These are phyloP conservation scores for Keiferia lycopersicella DNA, from an alignment of 2,888 invertebrate genomes.

Conservation along the genomic window DNA sequence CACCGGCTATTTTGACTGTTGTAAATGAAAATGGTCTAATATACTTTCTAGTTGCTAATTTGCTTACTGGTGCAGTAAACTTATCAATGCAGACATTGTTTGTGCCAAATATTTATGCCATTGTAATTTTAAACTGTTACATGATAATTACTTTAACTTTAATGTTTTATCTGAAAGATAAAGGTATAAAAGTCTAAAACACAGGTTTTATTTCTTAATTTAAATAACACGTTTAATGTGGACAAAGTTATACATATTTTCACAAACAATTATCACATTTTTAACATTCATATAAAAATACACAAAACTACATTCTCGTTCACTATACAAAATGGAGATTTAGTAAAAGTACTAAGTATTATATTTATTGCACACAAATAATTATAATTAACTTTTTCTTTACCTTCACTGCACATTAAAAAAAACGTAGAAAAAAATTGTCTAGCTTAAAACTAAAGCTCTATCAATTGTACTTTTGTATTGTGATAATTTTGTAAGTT, in stretches of 20 bases:
- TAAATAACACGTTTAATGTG: conserved; percentile 17
- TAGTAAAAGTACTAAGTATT: background rate
- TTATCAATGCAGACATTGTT: conserved; percentile 84
- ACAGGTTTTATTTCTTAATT: conserved; percentile 1
- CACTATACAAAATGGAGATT: background rate
- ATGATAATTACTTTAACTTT: conserved; percentile 66
- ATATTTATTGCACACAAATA: background rate
- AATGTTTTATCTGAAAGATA: conserved; percentile 62
- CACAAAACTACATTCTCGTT: conserved; percentile 1
- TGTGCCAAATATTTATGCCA: conserved; percentile 58
- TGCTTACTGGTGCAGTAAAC: conserved; percentile 92
- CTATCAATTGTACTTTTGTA: too few species aligned
- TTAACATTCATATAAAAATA: conserved; percentile 13
- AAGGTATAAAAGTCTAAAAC: conserved; percentile 69
- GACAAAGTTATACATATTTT: background rate
- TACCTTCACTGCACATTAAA: too few species aligned
- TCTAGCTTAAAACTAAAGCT: background rate
- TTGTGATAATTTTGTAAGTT: too few species aligned
- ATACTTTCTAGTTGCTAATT: conserved; percentile 92
- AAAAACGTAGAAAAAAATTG: too few species aligned
- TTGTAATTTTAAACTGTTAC: conserved; percentile 81
- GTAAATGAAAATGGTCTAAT: conserved; percentile 91
- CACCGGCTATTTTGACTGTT: conserved; percentile 84
- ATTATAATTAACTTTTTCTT: too few species aligned
- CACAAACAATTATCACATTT: conserved; percentile 20